Conservation (phyloP, 1,140 invertebrate genomes). For the Brachionus calyciflorus region DNA sequence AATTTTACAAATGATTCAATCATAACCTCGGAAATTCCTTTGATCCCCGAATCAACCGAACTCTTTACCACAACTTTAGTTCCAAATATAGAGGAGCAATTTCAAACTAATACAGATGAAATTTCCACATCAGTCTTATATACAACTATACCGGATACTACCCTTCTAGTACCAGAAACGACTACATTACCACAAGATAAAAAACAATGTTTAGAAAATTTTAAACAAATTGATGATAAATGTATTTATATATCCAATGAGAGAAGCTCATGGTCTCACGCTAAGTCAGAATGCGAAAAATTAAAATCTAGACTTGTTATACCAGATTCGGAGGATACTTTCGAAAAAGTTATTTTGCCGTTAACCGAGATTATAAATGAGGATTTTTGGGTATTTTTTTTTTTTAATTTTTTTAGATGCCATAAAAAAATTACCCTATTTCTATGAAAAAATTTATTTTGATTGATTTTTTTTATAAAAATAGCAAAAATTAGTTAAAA, state of each 20-base stretch:
- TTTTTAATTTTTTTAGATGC: too few species aligned
- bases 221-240: not conserved
- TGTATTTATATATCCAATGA: slow-evolving; percentile 13
- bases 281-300: not conserved
- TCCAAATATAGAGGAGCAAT: too few species aligned
- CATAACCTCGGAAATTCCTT: too few species aligned
- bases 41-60: too few species aligned
- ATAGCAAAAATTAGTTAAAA: not conserved
- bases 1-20: too few species aligned
- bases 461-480: not conserved
- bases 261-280: not conserved
- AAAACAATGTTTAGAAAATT: slow-evolving; percentile 15
- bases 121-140: too few species aligned
- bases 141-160: too few species aligned
- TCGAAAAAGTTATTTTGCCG: slow-evolving; percentile 7
- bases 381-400: slow-evolving; percentile 28
- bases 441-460: too few species aligned
- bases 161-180: too few species aligned
- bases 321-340: not conserved
- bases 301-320: not conserved
- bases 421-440: too few species aligned
- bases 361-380: not conserved
- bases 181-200: not conserved
- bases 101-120: too few species aligned
- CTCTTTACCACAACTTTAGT: too few species aligned